These are phyloP conservation scores for Sander lucioperca DNA, from an alignment of 2,113 vertebrate genomes.

Conservation along the genomic window DNA sequence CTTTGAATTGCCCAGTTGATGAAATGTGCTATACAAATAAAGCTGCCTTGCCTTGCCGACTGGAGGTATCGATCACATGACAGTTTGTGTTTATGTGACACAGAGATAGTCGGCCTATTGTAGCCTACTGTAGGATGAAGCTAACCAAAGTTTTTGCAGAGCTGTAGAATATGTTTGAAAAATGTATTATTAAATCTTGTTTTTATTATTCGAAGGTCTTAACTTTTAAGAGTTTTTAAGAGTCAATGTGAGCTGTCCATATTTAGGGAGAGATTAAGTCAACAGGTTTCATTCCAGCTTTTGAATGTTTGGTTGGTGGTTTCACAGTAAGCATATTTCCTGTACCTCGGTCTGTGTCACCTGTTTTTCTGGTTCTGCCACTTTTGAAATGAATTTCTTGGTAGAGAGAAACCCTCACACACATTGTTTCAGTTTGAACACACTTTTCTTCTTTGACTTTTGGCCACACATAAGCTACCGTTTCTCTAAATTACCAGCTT, in stretches of 20 bases:
- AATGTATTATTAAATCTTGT: too few relatives aligned
- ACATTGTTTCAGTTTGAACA: conserved; percentile 17
- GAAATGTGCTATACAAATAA: too few relatives aligned
- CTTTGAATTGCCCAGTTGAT: too few relatives aligned
- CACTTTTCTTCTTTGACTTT: neutral
- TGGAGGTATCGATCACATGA: conserved; percentile 74
- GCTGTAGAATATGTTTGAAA: too few relatives aligned
- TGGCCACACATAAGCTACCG: neutral
- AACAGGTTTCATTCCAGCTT: conserved; percentile 44
- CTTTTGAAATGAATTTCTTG: conserved; percentile 39
- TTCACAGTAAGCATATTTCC: conserved; percentile 72
- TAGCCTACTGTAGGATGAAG: too few relatives aligned
- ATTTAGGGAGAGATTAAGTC: neutral
- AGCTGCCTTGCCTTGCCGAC: neutral
- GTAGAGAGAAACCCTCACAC: conserved; percentile 10
- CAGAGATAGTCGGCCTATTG: neutral
- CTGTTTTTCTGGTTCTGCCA: conserved; percentile 78
- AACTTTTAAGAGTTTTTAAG: neutral
- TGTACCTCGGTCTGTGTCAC: conserved; percentile 63
- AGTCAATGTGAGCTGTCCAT: neutral
- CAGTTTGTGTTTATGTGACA: conserved; percentile 11
- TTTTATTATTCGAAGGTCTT: too few relatives aligned
- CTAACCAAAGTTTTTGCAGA: too few relatives aligned
- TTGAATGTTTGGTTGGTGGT: conserved; percentile 48
- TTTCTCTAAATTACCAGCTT: neutral